Evolutionary conservation across 2,113 vertebrate genomes (phyloP).

Genomic region (Ictalurus punctatus): DNA sequence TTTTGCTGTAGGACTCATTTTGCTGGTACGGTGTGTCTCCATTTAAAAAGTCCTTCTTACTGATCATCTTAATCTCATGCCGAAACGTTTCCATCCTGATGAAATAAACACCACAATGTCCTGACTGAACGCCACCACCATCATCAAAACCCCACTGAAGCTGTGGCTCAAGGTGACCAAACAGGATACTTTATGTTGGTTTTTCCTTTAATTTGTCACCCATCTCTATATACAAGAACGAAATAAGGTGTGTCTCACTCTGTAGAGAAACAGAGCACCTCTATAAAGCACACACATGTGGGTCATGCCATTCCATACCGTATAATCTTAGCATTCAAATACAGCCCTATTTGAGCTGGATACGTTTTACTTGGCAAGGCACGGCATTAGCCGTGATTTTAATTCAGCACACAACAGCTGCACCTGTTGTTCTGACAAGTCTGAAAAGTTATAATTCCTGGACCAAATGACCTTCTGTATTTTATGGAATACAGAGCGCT

Average conservation of each 20-base stretch:
- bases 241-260: not conserved
- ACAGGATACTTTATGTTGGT: not conserved
- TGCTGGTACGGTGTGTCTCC: not conserved
- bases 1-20: not conserved
- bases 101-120: not conserved
- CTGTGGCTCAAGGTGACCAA: not conserved
- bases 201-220: not conserved
- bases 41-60: not conserved
- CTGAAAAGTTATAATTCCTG: not conserved
- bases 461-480: not conserved
- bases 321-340: not conserved
- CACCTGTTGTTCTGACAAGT: not conserved
- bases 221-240: not conserved
- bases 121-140: not conserved
- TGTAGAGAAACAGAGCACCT: not conserved
- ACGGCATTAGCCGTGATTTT: not conserved
- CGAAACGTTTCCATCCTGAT: not conserved
- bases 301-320: not conserved
- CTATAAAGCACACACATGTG: not conserved
- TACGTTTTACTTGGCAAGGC: not conserved
- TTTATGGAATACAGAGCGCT: not conserved
- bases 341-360: not conserved
- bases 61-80: not conserved
- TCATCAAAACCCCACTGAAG: not conserved
- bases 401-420: not conserved